Percentiles rank a stretch among this genome's conserved stretches.
These are phyloP conservation scores for Accipiter virgatus DNA, from an alignment of 2,113 vertebrate genomes.

Conservation along the genomic window DNA sequence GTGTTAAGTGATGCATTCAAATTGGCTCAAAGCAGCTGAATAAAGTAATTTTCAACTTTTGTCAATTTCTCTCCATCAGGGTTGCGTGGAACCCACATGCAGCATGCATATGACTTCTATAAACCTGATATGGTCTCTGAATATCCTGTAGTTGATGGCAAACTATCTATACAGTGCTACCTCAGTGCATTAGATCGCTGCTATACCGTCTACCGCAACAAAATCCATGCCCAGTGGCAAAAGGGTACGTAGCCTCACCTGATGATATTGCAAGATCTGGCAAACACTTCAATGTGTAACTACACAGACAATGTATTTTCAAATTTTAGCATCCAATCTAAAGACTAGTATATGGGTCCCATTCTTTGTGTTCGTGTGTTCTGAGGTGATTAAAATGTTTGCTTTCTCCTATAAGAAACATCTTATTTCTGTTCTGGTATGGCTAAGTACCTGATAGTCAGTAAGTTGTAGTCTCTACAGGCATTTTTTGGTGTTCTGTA, in stretches of 20 bases:
- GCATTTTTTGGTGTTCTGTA: background rate
- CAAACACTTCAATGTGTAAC: background rate
- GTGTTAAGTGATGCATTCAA: background rate
- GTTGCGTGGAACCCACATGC: slow-evolving; percentile 95
- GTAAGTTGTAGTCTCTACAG: background rate
- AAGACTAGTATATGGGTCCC: background rate
- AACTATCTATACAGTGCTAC: slow-evolving; percentile 96
- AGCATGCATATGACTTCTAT: slow-evolving; percentile 97
- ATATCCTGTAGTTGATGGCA: slow-evolving; percentile 95
- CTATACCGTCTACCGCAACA: slow-evolving; percentile 91
- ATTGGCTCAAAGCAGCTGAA: background rate
- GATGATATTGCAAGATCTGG: background rate
- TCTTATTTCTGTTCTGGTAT: background rate
- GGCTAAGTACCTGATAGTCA: background rate
- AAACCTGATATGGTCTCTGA: slow-evolving; percentile 97
- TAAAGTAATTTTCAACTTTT: background rate
- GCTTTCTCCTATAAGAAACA: background rate
- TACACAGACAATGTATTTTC: background rate
- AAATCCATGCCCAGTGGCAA: slow-evolving; percentile 91
- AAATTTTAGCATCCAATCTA: background rate
- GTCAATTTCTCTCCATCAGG: slow-evolving; percentile 69
- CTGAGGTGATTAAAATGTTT: background rate
- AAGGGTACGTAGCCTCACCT: slow-evolving; percentile 78
- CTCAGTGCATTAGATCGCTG: slow-evolving; percentile 94
- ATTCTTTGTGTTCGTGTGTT: background rate